Percentiles rank a stretch among this genome's conserved stretches.
phyloP scores from a whole-genome alignment of 2,888 invertebrate genomes.

The Corbicula japonica region DNA sequence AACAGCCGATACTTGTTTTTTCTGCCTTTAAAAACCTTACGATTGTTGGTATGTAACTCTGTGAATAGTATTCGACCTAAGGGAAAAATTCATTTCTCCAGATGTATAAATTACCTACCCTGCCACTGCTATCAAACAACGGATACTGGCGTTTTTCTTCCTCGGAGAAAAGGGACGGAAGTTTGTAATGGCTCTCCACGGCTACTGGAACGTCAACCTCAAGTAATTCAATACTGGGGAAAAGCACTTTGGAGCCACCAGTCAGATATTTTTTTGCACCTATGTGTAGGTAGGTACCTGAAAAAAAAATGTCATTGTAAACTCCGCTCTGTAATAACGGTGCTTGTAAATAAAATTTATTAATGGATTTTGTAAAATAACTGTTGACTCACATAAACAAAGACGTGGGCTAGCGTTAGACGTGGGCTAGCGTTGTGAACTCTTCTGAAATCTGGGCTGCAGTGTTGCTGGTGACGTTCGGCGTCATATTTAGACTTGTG shows the following conservation, averaged over 20 bases:
- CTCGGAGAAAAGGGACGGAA: conserved; percentile 57
- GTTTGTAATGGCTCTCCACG: conserved; percentile 49
- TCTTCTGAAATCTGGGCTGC: no score
- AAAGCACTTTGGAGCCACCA: conserved; percentile 48
- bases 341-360: no score
- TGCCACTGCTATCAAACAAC: conserved; percentile 71
- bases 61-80: background rate
- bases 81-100: background rate
- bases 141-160: conserved; percentile 70
- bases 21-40: no score
- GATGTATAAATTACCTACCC: conserved; percentile 48
- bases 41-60: no score
- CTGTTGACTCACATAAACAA: no score
- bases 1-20: no score
- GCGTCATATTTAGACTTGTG: no score
- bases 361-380: no score
- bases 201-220: conserved; percentile 70
- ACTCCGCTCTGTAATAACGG: background rate
- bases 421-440: no score
- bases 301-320: background rate
- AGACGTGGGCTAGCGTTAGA: no score
- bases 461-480: no score
- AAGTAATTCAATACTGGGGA: conserved; percentile 68
- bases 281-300: conserved; percentile 68
- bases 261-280: conserved; percentile 72